Evolutionary conservation across 2,888 invertebrate species (phyloP), one percentile per base, ranked within the genome.

Genomic region (Hermaeophaga mercurialis): DNA sequence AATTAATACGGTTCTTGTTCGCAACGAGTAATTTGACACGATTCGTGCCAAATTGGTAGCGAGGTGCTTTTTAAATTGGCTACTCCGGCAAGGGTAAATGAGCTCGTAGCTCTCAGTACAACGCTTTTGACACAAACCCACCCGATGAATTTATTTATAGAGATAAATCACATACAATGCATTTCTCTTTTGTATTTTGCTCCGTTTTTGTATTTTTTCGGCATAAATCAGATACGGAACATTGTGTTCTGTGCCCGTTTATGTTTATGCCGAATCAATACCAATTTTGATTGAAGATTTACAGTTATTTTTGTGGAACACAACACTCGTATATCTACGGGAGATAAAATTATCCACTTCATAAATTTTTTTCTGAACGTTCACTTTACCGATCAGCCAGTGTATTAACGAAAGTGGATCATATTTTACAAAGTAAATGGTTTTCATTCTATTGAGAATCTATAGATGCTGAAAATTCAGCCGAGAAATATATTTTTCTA

Each of bases 1-100:
- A 50, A 50, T 50, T 50, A 50, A 50, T 50, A 43, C 50, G 18
- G 50, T 33, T 50, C 50, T 31, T 50, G 65, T 57, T 65, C 61
- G 61, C 63, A 60, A 67, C 65, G 70, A 69, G 67, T 70, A 68
- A 70, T 72, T 70, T 68, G 68, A 70, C 70, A 66, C 66, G 69
- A 72, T 72, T 66, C 64, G 64, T 65, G 66, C 68, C 67, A 67
- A 71, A 71, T 71, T 70, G 68, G 62, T 59, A 63, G 64, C 61
- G 66, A 67, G 69, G 66, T 64, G 64, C 59, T 66, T 62, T 64
- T 67, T 65, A 62, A 65, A 64, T 64, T 64, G 63, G 59, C 56
- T 46, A 48, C 45, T 60, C 45, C 33, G 46, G 56, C 60, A 58
- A 49, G 62, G 59, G 62, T 63, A 62, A 59, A 59, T 59, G 61